Conservation (phyloP, 2,888 invertebrate genomes). For the Hanleya hanleyi region DNA sequence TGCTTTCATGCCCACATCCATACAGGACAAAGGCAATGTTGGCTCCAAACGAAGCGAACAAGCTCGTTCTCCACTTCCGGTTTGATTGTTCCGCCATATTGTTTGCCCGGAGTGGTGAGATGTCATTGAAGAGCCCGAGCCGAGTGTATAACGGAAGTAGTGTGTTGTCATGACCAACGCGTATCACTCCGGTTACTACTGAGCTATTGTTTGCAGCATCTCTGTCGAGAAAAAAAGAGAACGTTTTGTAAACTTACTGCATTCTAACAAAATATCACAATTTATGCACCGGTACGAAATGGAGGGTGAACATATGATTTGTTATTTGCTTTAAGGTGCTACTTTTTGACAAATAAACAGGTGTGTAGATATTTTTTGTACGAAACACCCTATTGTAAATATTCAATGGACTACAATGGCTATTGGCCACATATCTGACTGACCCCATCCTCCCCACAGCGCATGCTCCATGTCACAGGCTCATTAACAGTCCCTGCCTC, state of each 20-base stretch:
- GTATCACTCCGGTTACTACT: neutral
- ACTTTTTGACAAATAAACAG: too few relatives aligned
- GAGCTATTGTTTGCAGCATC: neutral
- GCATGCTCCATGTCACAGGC: too few relatives aligned
- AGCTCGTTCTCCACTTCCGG: neutral
- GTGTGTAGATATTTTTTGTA: too few relatives aligned
- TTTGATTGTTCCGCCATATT: neutral
- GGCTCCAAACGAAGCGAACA: neutral
- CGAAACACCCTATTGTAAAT: too few relatives aligned
- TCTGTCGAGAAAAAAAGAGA: neutral
- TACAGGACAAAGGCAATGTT: slow-evolving; percentile 10
- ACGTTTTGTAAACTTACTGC: neutral
- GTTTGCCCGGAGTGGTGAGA: neutral
- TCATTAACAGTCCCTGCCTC: too few relatives aligned
- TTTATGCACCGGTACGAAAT: too few relatives aligned
- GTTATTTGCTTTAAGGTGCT: too few relatives aligned
- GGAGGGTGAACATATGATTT: too few relatives aligned
- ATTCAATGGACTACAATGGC: too few relatives aligned
- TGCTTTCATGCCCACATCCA: neutral
- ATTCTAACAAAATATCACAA: neutral
- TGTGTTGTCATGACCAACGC: neutral
- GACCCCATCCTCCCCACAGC: too few relatives aligned
- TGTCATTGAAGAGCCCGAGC: neutral
- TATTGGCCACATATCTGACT: too few relatives aligned
- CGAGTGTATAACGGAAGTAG: neutral